A percentile compares a stretch with the other conserved stretches of the same genome.
phyloP scores from a whole-genome alignment of 2,888 invertebrate genomes.

The Amitus sp. region DNA sequence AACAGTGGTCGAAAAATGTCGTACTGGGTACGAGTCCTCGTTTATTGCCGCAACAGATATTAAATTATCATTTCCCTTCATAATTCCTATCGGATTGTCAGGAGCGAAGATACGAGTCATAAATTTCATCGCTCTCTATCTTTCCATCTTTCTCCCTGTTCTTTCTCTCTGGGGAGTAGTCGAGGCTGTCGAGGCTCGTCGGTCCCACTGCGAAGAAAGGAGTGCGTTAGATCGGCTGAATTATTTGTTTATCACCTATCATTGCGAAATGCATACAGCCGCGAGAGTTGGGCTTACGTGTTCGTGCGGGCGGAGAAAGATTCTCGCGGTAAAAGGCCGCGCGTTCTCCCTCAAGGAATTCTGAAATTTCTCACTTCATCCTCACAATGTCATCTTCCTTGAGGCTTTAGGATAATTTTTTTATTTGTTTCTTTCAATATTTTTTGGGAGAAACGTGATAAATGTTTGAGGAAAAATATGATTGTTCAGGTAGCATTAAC shows the following conservation, averaged over 20 bases:
- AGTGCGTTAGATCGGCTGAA: slow-evolving; percentile 38
- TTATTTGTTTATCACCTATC: slow-evolving; percentile 43
- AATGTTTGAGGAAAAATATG: no score
- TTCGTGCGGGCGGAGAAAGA: slow-evolving; percentile 15
- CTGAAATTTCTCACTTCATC: slow-evolving; percentile 54
- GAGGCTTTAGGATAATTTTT: no score
- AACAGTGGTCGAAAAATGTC: no score
- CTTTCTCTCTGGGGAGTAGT: slow-evolving; percentile 9
- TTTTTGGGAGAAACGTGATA: no score
- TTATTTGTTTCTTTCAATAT: no score
- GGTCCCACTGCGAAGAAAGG: slow-evolving; percentile 37
- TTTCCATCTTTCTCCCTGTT: slow-evolving; percentile 30
- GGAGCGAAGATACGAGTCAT: slow-evolving; percentile 18
- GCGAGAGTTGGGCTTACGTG: slow-evolving; percentile 16
- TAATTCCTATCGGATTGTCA: slow-evolving; percentile 11
- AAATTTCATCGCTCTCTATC: slow-evolving; percentile 32
- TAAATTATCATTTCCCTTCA: slow-evolving; percentile 33
- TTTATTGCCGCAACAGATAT: slow-evolving; percentile 32
- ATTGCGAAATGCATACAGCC: slow-evolving; percentile 30
- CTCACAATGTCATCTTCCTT: slow-evolving; percentile 58
- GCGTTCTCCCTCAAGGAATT: slow-evolving; percentile 46
- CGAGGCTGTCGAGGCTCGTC: slow-evolving; percentile 6
- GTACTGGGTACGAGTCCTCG: slow-evolving; percentile 4
- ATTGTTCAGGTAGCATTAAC: no score
- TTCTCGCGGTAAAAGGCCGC: slow-evolving; percentile 50